Evolutionary conservation across 2,113 vertebrate species (phyloP).

Genomic region (Strix aluco): DNA sequence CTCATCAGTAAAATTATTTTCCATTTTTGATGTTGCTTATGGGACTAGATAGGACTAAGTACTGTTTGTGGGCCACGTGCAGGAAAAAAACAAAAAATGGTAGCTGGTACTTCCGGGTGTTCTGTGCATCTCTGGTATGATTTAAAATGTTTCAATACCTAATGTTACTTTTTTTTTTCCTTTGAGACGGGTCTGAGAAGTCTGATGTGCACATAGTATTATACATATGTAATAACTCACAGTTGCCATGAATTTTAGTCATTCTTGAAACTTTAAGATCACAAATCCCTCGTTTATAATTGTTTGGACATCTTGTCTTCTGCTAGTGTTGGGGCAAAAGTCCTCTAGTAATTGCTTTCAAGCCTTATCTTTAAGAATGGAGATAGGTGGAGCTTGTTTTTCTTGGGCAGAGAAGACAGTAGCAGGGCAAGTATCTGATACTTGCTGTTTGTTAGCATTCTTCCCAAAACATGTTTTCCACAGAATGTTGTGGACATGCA

Average conservation of each 20-base stretch:
- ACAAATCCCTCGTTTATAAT: not conserved
- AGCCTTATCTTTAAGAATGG: not conserved
- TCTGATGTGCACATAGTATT: not conserved
- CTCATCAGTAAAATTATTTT: not conserved
- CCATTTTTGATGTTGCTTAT: not conserved
- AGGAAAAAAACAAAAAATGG: not conserved
- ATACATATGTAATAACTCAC: not conserved
- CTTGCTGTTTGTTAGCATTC: not conserved
- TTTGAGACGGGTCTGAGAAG: not conserved
- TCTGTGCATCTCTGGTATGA: not conserved
- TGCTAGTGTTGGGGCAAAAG: not conserved
- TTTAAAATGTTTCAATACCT: not conserved
- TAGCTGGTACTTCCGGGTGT: not conserved
- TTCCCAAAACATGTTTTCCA: not conserved
- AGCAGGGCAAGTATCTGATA: not conserved
- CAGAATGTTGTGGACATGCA: not conserved
- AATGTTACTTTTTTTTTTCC: not conserved
- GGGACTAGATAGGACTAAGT: not conserved
- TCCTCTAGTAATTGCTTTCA: not conserved
- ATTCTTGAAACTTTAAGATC: not conserved
- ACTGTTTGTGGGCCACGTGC: not conserved
- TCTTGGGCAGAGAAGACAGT: not conserved
- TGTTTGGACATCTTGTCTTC: not conserved
- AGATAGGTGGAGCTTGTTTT: not conserved
- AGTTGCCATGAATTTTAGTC: not conserved